phyloP scores from a whole-genome alignment of 1,140 invertebrate species.

The Musca domestica region DNA sequence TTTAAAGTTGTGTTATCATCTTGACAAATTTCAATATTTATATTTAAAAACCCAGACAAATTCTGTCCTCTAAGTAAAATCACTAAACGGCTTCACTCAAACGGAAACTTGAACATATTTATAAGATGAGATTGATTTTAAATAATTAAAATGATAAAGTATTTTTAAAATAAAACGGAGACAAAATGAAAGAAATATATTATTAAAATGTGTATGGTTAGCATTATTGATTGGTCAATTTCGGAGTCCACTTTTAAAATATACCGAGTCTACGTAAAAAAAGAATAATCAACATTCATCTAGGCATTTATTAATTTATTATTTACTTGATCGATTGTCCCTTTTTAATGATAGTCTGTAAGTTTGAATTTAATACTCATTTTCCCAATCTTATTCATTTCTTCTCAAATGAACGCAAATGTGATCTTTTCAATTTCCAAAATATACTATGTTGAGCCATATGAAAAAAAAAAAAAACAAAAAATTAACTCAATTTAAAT shows the following conservation, averaged over 20 bases:
- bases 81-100: slow-evolving; percentile 15
- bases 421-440: slow-evolving; percentile 5
- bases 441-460: not conserved
- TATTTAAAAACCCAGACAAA: not conserved
- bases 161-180: slow-evolving; percentile 6
- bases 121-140: slow-evolving; percentile 15
- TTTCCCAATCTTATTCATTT: too few species aligned
- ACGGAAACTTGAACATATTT: not conserved
- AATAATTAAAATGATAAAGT: not conserved
- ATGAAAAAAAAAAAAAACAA: not conserved
- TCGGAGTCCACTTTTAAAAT: slow-evolving; percentile 4
- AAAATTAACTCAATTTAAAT: not conserved
- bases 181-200: not conserved
- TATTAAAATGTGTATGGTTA: not conserved
- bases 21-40: too few species aligned
- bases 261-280: not conserved
- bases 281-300: not conserved
- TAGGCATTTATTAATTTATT: slow-evolving; percentile 9
- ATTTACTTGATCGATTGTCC: not conserved
- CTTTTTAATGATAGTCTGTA: too few species aligned
- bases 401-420: not conserved
- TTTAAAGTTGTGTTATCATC: too few species aligned
- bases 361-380: too few species aligned
- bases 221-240: slow-evolving; percentile 2
- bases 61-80: slow-evolving; percentile 5